Evolutionary conservation across 2,113 vertebrate species (phyloP), one percentile per base, ranked within the genome.

Genomic region (Struthidea cinerea): DNA sequence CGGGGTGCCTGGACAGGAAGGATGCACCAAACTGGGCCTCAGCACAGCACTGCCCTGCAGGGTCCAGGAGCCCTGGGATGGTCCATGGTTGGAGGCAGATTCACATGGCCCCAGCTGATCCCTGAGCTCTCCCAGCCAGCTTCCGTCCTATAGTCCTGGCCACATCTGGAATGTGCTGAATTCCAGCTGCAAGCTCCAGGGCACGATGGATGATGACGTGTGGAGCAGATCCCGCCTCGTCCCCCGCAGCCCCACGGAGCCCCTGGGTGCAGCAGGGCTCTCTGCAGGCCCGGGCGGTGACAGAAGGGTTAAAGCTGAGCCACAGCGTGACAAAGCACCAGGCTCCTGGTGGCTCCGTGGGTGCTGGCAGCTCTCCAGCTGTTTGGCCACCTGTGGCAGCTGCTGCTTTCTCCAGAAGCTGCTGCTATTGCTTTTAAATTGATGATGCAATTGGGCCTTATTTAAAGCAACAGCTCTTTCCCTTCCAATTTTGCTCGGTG

Each of bases 341-440:
- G 21, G 71, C 65, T 93, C 55, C 94, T 65, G 84, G 79, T 79
- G 94, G 32, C 76, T 94, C 92, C 47, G 1, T 80, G 83, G 91
- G 76, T 91, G 91, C 87, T 93, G 94, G 95, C 93, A 96, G 93
- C 81, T 92, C 84, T 95, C 95, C 95, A 96, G 95, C 91, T 96
- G 95, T 73, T 87, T 91, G 89, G 76, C 94, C 97, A 97, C 97
- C 97, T 97, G 96, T 95, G 95, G 94, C 84, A 95, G 93, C 83
- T 85, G 94, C 87, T 91, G 89, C 87, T 91, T 94, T 81, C 87
- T 94, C 92, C 92, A 96, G 86, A 95, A 79, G 84, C 76, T 42
- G 79, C 92, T 87, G 84, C 87, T 87, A 79, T 96, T 88, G 84
- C 96, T 96, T 95, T 96, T 91, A 95, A 97, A 96, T 95, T 94